Conservation (phyloP, 2,113 vertebrate species). For the Engystomops pustulosus region DNA sequence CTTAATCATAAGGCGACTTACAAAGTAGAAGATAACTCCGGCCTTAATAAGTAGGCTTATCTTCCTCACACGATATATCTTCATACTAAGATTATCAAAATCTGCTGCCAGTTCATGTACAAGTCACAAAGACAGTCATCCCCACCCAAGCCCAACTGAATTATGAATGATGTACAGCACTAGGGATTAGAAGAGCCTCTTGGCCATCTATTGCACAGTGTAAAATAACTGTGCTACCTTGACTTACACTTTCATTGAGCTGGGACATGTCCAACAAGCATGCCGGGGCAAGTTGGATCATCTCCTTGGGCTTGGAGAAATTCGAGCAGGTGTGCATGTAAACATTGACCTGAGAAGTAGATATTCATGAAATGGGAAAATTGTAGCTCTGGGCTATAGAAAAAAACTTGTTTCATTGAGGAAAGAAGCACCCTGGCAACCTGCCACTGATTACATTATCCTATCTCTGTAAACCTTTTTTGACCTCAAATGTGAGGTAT, state of each 20-base stretch:
- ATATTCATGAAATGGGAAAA: slow-evolving; percentile 53
- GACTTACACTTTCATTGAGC: slow-evolving; percentile 3
- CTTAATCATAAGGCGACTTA: not conserved
- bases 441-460: slow-evolving; percentile 43
- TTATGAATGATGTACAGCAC: not conserved
- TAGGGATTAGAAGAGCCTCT: not conserved
- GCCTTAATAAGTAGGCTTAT: not conserved
- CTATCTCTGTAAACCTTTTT: slow-evolving; percentile 12
- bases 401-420: slow-evolving; percentile 51
- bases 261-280: slow-evolving; percentile 22
- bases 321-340: slow-evolving; percentile 53
- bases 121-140: slow-evolving; percentile 26
- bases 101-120: not conserved
- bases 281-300: slow-evolving; percentile 33
- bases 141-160: not conserved
- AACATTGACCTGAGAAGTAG: slow-evolving; percentile 45
- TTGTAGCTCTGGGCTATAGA: slow-evolving; percentile 55
- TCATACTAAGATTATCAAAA: slow-evolving; percentile 11
- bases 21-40: not conserved
- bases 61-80: slow-evolving; percentile 1
- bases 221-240: slow-evolving; percentile 19
- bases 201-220: slow-evolving; percentile 11
- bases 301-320: slow-evolving; percentile 40
- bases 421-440: slow-evolving; percentile 57
- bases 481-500: slow-evolving; percentile 12